Evolutionary conservation across 2,113 vertebrate species (phyloP).

Genomic region (Piliocolobus tephrosceles): DNA sequence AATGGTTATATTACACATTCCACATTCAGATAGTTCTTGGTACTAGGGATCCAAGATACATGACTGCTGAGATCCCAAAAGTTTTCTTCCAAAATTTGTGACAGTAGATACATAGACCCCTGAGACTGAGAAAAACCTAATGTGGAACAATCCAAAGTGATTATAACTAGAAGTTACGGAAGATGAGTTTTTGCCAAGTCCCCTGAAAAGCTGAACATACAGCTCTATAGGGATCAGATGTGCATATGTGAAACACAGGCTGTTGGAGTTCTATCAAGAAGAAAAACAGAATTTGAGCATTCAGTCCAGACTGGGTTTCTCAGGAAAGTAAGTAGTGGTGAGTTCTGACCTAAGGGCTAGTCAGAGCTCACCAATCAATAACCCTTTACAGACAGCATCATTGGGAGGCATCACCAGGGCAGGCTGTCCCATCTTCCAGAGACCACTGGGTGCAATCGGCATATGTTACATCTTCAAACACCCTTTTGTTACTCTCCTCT

Average conservation of each 20-base stretch:
- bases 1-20: background rate
- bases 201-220: background rate
- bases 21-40: background rate
- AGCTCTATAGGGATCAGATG: background rate
- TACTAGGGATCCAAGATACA: background rate
- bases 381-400: background rate
- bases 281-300: background rate
- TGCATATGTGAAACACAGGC: background rate
- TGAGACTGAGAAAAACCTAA: background rate
- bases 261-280: background rate
- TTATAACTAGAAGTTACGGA: background rate
- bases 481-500: background rate
- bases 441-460: slow-evolving; percentile 3
- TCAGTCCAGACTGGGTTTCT: background rate
- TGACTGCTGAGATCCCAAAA: background rate
- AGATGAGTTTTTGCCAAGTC: background rate
- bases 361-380: background rate
- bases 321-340: background rate
- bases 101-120: background rate
- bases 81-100: background rate
- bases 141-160: background rate
- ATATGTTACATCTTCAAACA: slow-evolving; percentile 50
- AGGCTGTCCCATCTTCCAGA: background rate
- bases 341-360: background rate
- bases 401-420: background rate